Conservation (phyloP, 2,888 invertebrate species). For the Autographa gamma region DNA sequence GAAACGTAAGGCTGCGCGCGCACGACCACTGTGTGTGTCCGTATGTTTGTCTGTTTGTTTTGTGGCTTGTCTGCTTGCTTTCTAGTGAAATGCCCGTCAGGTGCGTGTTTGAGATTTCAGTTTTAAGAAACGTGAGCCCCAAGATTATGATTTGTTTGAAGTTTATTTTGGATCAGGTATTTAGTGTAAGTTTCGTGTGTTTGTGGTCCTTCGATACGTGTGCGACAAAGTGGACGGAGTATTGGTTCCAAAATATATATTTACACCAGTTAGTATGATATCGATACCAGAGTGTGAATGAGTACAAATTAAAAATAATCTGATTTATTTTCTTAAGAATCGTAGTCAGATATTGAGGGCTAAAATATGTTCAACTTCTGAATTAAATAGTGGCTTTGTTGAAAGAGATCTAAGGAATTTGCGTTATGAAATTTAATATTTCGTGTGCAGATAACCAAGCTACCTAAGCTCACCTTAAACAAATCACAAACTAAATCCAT, state of each 20-base stretch:
- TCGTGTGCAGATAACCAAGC: background rate
- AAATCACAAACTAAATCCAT: background rate
- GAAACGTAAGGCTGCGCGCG: conserved; percentile 76
- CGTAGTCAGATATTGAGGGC: no score
- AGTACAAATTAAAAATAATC: no score
- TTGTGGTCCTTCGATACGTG: background rate
- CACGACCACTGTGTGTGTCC: conserved; percentile 54
- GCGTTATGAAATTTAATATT: background rate
- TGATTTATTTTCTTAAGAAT: no score
- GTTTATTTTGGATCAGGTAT: conserved; percentile 7
- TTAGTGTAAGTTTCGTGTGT: background rate
- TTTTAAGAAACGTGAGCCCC: conserved; percentile 38
- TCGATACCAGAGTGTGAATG: no score
- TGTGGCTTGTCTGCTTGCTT: conserved; percentile 54
- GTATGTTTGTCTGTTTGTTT: conserved; percentile 65
- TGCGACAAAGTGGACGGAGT: background rate
- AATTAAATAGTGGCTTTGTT: no score
- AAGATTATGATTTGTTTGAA: background rate
- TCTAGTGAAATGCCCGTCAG: conserved; percentile 56
- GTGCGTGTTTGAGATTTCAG: conserved; percentile 49
- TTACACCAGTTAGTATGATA: background rate
- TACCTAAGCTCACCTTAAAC: background rate
- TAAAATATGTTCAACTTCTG: no score
- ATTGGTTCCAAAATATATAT: background rate
- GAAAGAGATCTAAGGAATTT: no score